Conservation (phyloP, 2,797 vertebrate species). For the Sciurus vulgaris region DNA sequence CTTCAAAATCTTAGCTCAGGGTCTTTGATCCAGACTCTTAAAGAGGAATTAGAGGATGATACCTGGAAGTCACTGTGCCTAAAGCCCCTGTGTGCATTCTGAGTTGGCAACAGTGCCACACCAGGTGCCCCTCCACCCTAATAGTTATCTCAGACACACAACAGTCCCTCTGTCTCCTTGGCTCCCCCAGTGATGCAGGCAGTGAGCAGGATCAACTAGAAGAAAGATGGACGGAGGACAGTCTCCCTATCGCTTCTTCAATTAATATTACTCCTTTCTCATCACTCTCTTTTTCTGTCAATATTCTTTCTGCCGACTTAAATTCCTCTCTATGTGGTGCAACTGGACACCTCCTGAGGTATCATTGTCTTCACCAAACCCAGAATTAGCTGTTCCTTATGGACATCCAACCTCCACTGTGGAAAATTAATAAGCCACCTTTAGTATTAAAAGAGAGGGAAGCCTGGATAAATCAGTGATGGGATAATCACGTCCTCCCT, state of each 20-base stretch:
- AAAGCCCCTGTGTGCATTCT: not conserved
- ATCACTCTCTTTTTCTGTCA: not conserved
- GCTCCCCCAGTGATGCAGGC: not conserved
- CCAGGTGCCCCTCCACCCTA: not conserved
- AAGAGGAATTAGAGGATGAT: not conserved
- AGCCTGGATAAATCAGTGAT: not conserved
- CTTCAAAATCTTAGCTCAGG: not conserved
- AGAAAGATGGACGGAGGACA: not conserved
- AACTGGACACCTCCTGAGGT: not conserved
- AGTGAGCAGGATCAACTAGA: not conserved
- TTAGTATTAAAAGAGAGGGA: not conserved
- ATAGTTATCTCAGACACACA: not conserved
- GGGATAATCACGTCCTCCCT: not conserved
- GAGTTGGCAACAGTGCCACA: not conserved
- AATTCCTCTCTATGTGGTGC: not conserved
- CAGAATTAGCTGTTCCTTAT: not conserved
- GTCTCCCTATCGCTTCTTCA: not conserved
- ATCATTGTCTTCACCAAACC: not conserved
- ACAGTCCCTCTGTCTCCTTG: not conserved
- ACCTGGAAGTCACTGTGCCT: not conserved
- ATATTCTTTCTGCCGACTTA: not conserved
- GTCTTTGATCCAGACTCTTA: not conserved
- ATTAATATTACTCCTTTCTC: not conserved
- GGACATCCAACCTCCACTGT: not conserved
- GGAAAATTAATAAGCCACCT: not conserved